Conservation (phyloP, 1,140 invertebrate species). For the Ceratina japonica region DNA sequence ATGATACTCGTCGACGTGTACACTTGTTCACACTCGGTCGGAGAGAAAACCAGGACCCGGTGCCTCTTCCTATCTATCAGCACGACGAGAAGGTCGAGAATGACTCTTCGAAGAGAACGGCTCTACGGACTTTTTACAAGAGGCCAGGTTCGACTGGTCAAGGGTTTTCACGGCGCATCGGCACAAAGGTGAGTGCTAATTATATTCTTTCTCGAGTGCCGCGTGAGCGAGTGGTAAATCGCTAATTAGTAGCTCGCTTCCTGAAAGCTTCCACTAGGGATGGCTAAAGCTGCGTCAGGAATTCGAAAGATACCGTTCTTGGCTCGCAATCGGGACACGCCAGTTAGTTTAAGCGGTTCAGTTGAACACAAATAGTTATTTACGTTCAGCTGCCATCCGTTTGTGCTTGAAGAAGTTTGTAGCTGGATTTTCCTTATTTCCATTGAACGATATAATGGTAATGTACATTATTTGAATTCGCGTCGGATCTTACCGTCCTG, state of each 20-base stretch:
- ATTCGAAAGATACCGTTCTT: neutral
- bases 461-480: too few relatives aligned
- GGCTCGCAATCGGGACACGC: too few relatives aligned
- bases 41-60: conserved; percentile 25
- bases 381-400: neutral
- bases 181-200: conserved; percentile 70
- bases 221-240: conserved; percentile 66
- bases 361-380: too few relatives aligned
- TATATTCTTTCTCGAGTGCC: conserved; percentile 66
- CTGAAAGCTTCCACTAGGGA: conserved; percentile 53
- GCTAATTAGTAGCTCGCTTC: conserved; percentile 68
- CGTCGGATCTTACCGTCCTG: too few relatives aligned
- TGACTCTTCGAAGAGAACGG: conserved; percentile 58
- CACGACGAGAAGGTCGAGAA: conserved; percentile 48
- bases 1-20: conserved; percentile 9
- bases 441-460: too few relatives aligned
- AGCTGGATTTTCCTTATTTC: too few relatives aligned
- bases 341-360: too few relatives aligned
- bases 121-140: conserved; percentile 58
- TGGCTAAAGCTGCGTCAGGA: conserved; percentile 10
- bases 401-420: neutral
- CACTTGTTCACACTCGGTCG: conserved; percentile 20
- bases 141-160: conserved; percentile 50
- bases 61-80: conserved; percentile 40
- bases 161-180: conserved; percentile 54